Evolutionary conservation across 2,113 vertebrate species (phyloP).

Genomic region (Rhabdornis inornatus): DNA sequence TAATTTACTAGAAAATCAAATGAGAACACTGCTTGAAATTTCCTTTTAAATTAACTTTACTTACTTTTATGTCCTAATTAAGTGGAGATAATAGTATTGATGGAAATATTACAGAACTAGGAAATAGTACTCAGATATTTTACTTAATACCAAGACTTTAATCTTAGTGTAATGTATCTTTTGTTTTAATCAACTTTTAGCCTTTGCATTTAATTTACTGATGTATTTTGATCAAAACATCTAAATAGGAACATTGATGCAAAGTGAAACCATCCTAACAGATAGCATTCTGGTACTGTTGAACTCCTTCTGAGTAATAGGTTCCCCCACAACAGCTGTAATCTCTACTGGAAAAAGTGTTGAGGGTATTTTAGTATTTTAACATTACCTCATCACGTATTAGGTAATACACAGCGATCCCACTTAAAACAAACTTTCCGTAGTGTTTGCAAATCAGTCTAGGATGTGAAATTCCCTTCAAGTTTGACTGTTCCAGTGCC

Average conservation of each 20-base stretch:
- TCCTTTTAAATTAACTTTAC: slow-evolving; percentile 73
- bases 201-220: not conserved
- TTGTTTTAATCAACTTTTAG: slow-evolving; percentile 16
- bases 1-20: slow-evolving; percentile 69
- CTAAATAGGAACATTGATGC: not conserved
- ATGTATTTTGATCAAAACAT: slow-evolving; percentile 21
- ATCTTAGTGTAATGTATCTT: not conserved
- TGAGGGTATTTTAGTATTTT: not conserved
- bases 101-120: slow-evolving; percentile 62
- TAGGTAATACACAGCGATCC: slow-evolving; percentile 7
- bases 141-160: slow-evolving; percentile 39
- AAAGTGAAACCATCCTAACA: not conserved
- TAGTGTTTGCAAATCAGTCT: not conserved
- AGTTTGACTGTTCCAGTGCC: not conserved
- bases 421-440: not conserved
- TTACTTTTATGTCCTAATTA: slow-evolving; percentile 71
- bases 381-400: slow-evolving; percentile 12
- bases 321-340: not conserved
- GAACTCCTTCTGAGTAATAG: not conserved
- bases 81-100: slow-evolving; percentile 50
- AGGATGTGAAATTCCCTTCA: not conserved
- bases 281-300: not conserved
- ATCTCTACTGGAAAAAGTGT: not conserved
- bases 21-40: slow-evolving; percentile 61
- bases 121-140: slow-evolving; percentile 47